phyloP scores from a whole-genome alignment of 2,797 vertebrate species.

The Threskiornis aethiopicus region DNA sequence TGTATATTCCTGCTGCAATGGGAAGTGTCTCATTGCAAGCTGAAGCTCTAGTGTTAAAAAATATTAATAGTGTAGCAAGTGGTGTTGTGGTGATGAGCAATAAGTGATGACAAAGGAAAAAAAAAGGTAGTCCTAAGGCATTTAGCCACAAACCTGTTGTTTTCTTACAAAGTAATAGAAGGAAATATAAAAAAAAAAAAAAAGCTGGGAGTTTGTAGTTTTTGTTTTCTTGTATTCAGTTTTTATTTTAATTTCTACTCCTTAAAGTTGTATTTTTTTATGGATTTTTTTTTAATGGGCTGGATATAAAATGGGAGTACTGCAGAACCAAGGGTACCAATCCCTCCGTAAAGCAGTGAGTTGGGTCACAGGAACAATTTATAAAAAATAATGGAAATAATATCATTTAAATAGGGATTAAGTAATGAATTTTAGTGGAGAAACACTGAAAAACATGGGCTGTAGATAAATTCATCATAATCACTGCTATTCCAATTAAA shows the following conservation, averaged over 20 bases:
- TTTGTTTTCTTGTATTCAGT: neutral
- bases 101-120: neutral
- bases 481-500: constrained; percentile 27
- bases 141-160: neutral
- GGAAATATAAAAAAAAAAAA: neutral
- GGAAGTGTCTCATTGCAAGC: neutral
- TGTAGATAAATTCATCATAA: constrained; percentile 31
- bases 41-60: neutral
- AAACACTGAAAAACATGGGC: neutral
- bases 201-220: neutral
- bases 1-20: neutral
- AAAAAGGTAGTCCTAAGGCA: neutral
- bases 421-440: neutral
- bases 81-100: neutral
- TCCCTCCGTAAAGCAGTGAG: neutral
- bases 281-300: neutral
- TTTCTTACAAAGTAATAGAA: neutral
- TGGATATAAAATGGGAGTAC: neutral
- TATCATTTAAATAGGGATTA: neutral
- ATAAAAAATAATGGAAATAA: neutral
- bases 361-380: neutral
- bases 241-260: neutral
- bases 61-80: neutral
- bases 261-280: neutral
- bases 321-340: neutral